These are phyloP conservation scores for Gibbula magus DNA, from an alignment of 2,888 invertebrate species.

Conservation along the genomic window DNA sequence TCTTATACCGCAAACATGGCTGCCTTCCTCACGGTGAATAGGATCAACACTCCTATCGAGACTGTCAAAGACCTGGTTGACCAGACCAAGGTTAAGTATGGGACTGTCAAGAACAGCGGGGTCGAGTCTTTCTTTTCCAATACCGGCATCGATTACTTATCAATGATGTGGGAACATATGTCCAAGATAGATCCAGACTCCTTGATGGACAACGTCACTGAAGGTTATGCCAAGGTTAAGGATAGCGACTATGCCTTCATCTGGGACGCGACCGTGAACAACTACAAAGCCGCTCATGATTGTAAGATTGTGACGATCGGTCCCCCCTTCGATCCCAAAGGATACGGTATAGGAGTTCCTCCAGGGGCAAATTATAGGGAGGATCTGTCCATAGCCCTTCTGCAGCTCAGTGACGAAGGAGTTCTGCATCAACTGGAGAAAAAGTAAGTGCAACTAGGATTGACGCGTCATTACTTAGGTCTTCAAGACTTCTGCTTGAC, in stretches of 20 bases:
- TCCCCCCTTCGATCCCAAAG: conserved; percentile 72
- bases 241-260: conserved; percentile 72
- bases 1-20: conserved; percentile 73
- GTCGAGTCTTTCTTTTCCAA: conserved; percentile 71
- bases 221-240: conserved; percentile 68
- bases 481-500: no score
- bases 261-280: conserved; percentile 74
- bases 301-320: conserved; percentile 71
- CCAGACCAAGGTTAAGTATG: conserved; percentile 71
- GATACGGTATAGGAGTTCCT: conserved; percentile 72
- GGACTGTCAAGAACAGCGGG: conserved; percentile 71
- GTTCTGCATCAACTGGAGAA: conserved; percentile 68
- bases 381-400: conserved; percentile 70
- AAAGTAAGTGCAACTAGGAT: no score
- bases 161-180: conserved; percentile 74
- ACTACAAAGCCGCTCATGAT: conserved; percentile 67
- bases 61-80: conserved; percentile 69
- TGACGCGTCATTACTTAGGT: no score
- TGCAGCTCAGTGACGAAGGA: conserved; percentile 67
- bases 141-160: conserved; percentile 70
- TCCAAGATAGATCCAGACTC: conserved; percentile 64
- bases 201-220: conserved; percentile 67
- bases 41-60: conserved; percentile 72
- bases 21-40: conserved; percentile 72
- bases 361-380: conserved; percentile 72